Percentiles rank a stretch among this genome's conserved stretches.
These are phyloP conservation scores for Cylloceria caligata DNA, from an alignment of 2,888 invertebrate species.

Conservation along the genomic window DNA sequence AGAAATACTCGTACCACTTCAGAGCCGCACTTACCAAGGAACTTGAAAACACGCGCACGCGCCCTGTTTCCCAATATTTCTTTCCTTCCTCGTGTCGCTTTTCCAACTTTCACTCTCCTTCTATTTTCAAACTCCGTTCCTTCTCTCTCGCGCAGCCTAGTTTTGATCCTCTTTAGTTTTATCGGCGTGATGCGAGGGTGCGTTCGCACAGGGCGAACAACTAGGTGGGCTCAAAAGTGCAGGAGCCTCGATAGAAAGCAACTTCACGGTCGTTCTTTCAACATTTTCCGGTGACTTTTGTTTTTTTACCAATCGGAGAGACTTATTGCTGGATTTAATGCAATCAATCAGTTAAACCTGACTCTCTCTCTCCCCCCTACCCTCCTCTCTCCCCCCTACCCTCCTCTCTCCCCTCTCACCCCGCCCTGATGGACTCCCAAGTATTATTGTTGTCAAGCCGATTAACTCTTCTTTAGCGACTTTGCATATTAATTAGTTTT, in stretches of 20 bases:
- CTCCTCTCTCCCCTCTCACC: no score
- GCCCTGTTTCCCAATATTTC: conserved; percentile 60
- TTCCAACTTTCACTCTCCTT: conserved; percentile 36
- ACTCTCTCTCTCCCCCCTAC: no score
- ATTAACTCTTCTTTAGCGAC: no score
- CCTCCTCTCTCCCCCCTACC: no score
- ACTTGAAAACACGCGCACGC: conserved; percentile 50
- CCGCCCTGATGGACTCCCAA: no score
- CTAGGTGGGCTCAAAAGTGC: conserved; percentile 19
- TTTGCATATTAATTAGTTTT: no score
- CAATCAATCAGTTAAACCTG: background rate
- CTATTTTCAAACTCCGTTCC: conserved; percentile 20
- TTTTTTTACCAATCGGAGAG: background rate
- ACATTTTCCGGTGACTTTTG: conserved; percentile 55
- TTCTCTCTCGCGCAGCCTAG: conserved; percentile 51
- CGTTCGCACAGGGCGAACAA: conserved; percentile 48
- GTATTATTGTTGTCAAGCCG: no score
- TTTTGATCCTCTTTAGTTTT: conserved; percentile 54
- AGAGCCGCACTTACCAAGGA: conserved; percentile 29
- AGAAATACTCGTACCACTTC: conserved; percentile 72
- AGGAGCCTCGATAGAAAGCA: conserved; percentile 27
- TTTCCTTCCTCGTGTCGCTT: conserved; percentile 7
- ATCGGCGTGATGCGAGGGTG: conserved; percentile 34
- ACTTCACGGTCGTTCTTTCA: conserved; percentile 30
- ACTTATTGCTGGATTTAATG: conserved; percentile 2